Evolutionary conservation across 1,140 invertebrate species (phyloP).

Genomic region (Plodia interpunctella): DNA sequence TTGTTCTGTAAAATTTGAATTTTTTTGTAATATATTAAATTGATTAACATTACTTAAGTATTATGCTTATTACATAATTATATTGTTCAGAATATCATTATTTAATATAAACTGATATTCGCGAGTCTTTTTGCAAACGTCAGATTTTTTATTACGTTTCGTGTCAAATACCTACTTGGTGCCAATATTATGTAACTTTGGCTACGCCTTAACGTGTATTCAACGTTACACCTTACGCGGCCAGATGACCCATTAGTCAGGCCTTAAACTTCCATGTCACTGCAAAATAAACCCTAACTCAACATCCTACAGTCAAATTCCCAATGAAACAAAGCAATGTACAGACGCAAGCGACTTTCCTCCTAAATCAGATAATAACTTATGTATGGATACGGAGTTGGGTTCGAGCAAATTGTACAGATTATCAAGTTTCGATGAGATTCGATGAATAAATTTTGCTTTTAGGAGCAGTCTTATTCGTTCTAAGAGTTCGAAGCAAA

Average conservation of each 20-base stretch:
- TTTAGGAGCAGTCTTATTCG: background rate
- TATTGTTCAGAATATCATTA: no score
- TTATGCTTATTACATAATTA: no score
- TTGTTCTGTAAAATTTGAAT: no score
- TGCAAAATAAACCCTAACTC: slow-evolving; percentile 36
- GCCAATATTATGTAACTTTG: slow-evolving; percentile 50
- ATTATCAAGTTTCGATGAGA: slow-evolving; percentile 27
- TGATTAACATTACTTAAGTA: no score
- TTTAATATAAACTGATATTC: no score
- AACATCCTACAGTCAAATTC: slow-evolving; percentile 27
- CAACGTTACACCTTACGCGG: slow-evolving; percentile 52
- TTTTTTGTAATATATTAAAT: no score
- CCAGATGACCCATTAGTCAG: slow-evolving; percentile 59
- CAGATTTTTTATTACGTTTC: no score
- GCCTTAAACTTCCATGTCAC: slow-evolving; percentile 25
- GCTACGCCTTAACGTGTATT: slow-evolving; percentile 43
- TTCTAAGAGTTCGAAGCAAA: no score
- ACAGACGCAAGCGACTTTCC: slow-evolving; percentile 32
- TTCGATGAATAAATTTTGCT: slow-evolving; percentile 25
- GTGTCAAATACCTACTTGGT: slow-evolving; percentile 23
- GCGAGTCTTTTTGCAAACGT: no score
- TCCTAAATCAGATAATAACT: slow-evolving; percentile 48
- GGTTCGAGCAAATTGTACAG: slow-evolving; percentile 26
- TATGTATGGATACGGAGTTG: slow-evolving; percentile 41
- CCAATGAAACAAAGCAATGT: slow-evolving; percentile 29